phyloP scores from a whole-genome alignment of 2,888 invertebrate species.

The Diachrysia chrysitis region DNA sequence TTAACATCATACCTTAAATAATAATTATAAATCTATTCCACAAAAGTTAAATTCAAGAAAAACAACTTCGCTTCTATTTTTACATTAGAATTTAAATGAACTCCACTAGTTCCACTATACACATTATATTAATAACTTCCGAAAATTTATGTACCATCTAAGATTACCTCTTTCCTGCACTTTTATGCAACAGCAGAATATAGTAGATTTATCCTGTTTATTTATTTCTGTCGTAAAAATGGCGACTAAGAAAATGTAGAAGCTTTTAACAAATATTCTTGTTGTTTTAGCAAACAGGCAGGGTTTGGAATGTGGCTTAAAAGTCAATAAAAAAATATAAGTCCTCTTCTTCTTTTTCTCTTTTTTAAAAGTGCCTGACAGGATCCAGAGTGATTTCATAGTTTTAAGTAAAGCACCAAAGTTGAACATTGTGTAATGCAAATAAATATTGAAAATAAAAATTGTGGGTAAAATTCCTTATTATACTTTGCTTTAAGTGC shows the following conservation, averaged over 20 bases:
- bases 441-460: too few relatives aligned
- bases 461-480: too few relatives aligned
- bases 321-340: too few relatives aligned
- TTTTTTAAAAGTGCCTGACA: too few relatives aligned
- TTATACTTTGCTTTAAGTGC: too few relatives aligned
- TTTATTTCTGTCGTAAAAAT: conserved; percentile 38
- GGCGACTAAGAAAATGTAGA: conserved; percentile 11
- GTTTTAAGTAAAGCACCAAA: too few relatives aligned
- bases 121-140: conserved; percentile 21
- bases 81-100: conserved; percentile 22
- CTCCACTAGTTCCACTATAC: neutral
- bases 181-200: conserved; percentile 25
- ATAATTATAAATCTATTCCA: neutral
- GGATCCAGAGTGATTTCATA: too few relatives aligned
- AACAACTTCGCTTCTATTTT: neutral
- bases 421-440: too few relatives aligned
- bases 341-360: too few relatives aligned
- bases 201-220: conserved; percentile 20
- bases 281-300: neutral
- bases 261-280: neutral
- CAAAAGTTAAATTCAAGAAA: conserved; percentile 4
- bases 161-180: conserved; percentile 31
- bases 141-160: conserved; percentile 5
- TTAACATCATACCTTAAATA: too few relatives aligned
- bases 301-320: neutral